Conservation (phyloP, 2,888 invertebrate species). For the Chrysodeixis includens region DNA sequence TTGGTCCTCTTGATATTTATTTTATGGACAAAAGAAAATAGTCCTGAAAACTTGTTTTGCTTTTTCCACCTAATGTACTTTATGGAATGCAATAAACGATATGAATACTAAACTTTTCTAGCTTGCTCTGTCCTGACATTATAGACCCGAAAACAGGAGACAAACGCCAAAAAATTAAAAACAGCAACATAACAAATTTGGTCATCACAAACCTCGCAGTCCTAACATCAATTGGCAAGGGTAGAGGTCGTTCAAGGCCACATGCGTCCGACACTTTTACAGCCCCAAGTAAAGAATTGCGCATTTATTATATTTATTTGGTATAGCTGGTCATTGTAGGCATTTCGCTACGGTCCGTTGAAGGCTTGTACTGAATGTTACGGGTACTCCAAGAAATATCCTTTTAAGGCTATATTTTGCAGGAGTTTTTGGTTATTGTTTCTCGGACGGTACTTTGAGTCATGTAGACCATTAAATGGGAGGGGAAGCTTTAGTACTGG, state of each 20-base stretch:
- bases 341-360: constrained; percentile 74
- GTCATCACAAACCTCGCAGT: not conserved
- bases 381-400: constrained; percentile 24
- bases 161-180: not conserved
- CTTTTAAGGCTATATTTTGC: constrained; percentile 6
- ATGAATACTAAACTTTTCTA: too few species aligned
- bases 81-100: too few species aligned
- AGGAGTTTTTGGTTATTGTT: not conserved
- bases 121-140: not conserved
- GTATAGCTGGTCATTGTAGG: constrained; percentile 67
- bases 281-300: constrained; percentile 85
- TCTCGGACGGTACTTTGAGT: not conserved
- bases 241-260: constrained; percentile 75
- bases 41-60: too few species aligned
- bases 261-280: constrained; percentile 85
- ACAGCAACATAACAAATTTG: not conserved
- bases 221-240: constrained; percentile 45
- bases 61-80: too few species aligned
- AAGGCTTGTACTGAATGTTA: constrained; percentile 75
- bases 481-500: not conserved
- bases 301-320: constrained; percentile 88
- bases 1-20: too few species aligned
- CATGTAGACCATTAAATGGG: not conserved
- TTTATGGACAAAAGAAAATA: too few species aligned
- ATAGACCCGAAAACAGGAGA: not conserved